Evolutionary conservation across 2,113 vertebrate genomes (phyloP).

Genomic region (Lampris incognitus): DNA sequence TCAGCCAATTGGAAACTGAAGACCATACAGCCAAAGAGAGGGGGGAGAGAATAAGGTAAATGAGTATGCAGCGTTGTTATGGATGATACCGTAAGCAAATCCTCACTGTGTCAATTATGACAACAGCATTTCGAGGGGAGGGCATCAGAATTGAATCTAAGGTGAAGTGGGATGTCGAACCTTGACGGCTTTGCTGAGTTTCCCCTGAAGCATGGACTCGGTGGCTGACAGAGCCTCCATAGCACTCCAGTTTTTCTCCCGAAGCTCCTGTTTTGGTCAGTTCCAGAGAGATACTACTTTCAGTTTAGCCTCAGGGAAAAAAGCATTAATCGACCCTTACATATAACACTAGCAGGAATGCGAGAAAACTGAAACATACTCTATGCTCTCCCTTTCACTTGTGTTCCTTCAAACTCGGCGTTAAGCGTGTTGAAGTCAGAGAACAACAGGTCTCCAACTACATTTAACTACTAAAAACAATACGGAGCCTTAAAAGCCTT

Average conservation of each 20-base stretch:
- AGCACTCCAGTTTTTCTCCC: slow-evolving; percentile 99
- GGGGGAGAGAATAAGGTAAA: slow-evolving; percentile 60
- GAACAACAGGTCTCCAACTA: neutral
- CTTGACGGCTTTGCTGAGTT: slow-evolving; percentile 98
- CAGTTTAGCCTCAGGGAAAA: slow-evolving; percentile 88
- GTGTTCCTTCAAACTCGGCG: slow-evolving; percentile 23
- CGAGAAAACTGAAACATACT: slow-evolving; percentile 36
- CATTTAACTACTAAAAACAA: neutral
- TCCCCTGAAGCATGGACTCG: slow-evolving; percentile 99
- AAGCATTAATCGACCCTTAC: slow-evolving; percentile 63
- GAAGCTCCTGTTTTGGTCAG: slow-evolving; percentile 97
- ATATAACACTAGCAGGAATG: slow-evolving; percentile 43
- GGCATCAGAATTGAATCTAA: slow-evolving; percentile 89
- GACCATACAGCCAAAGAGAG: slow-evolving; percentile 20
- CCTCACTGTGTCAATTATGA: slow-evolving; percentile 70
- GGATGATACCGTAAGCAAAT: slow-evolving; percentile 57
- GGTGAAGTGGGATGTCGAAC: slow-evolving; percentile 91
- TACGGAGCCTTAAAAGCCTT: slow-evolving; percentile 11
- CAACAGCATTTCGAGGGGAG: slow-evolving; percentile 61
- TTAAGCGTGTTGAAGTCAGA: neutral
- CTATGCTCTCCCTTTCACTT: slow-evolving; percentile 39
- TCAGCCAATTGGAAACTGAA: slow-evolving; percentile 49
- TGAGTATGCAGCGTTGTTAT: slow-evolving; percentile 81
- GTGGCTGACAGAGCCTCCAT: slow-evolving; percentile 99
- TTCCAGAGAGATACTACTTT: slow-evolving; percentile 97